These are phyloP conservation scores for Alethe castanea DNA, from an alignment of 2,113 vertebrate species.

Conservation along the genomic window DNA sequence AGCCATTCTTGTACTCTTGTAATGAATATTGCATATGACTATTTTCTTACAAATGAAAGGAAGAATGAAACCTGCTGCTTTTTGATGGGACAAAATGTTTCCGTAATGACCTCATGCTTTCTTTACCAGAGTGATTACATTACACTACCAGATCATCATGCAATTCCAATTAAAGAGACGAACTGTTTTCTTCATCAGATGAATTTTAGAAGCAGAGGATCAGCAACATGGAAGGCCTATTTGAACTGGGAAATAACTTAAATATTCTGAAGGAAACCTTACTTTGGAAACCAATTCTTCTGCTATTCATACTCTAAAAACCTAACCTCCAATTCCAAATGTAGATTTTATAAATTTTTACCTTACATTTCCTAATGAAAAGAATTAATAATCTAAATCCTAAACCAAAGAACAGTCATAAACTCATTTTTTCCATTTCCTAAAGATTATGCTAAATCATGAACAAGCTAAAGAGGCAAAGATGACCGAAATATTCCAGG, in stretches of 20 bases:
- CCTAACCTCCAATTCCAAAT: not conserved
- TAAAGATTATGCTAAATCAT: not conserved
- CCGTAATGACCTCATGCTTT: constrained; percentile 79
- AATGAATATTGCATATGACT: constrained; percentile 46
- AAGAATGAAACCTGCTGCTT: constrained; percentile 75
- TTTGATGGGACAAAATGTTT: constrained; percentile 77
- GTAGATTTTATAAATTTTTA: not conserved
- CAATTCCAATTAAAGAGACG: constrained; percentile 12
- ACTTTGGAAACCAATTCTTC: not conserved
- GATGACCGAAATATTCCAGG: not conserved
- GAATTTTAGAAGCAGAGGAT: constrained; percentile 1
- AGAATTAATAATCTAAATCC: not conserved
- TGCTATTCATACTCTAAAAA: not conserved
- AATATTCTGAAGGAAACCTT: not conserved
- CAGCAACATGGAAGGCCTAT: not conserved
- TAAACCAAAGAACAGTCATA: not conserved
- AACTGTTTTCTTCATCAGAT: constrained; percentile 60
- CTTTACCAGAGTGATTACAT: constrained; percentile 35
- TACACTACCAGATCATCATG: constrained; percentile 12
- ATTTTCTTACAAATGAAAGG: constrained; percentile 60
- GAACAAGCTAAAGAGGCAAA: not conserved
- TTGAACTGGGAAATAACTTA: not conserved
- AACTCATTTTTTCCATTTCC: not conserved
- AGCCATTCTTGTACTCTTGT: constrained; percentile 11
- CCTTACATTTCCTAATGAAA: not conserved